Percentiles rank a stretch among this genome's conserved stretches.
Evolutionary conservation across 2,888 invertebrate genomes (phyloP).

Genomic region (Rotaria magnacalcarata): DNA sequence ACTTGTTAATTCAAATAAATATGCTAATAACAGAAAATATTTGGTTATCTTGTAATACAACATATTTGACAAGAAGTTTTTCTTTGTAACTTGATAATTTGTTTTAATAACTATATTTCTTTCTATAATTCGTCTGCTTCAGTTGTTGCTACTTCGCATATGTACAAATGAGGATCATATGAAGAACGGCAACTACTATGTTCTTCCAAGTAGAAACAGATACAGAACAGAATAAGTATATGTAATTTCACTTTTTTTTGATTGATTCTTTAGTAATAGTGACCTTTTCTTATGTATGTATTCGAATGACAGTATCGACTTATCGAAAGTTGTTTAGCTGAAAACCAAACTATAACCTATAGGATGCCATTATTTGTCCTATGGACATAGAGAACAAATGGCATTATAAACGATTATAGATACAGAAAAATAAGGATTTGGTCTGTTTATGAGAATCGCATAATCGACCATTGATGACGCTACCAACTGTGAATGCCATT

Average conservation of each 20-base stretch:
- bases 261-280: background rate
- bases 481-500: slow-evolving; percentile 20
- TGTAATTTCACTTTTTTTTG: background rate
- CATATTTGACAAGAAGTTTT: background rate
- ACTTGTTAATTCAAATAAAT: background rate
- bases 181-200: background rate
- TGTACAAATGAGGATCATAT: background rate
- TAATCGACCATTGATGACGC: background rate
- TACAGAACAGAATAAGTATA: background rate
- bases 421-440: background rate
- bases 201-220: slow-evolving; percentile 7
- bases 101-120: background rate
- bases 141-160: background rate
- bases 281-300: background rate
- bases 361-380: background rate
- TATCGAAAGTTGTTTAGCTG: background rate
- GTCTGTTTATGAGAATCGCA: background rate
- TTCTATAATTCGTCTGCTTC: background rate
- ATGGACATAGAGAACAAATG: background rate
- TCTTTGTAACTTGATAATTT: too few species aligned
- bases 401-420: background rate
- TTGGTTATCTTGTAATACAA: background rate
- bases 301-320: background rate
- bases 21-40: background rate
- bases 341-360: background rate